Evolutionary conservation across 2,888 invertebrate genomes (phyloP).

Genomic region (Chesias legatella): DNA sequence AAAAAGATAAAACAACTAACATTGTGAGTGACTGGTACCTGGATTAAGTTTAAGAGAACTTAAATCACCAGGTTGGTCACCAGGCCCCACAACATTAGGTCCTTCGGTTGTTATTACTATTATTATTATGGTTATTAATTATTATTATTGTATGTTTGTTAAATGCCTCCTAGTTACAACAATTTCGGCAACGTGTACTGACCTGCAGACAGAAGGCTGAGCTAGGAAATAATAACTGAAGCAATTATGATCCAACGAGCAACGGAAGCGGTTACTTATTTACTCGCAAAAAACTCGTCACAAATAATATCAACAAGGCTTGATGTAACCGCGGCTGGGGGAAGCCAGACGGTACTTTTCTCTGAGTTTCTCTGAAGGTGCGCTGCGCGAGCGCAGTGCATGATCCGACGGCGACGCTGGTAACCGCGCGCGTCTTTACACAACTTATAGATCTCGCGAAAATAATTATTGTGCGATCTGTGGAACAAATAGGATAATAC

Average conservation of each 20-base stretch:
- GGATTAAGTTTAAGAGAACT: too few relatives aligned
- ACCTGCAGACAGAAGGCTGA: too few relatives aligned
- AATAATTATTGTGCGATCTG: slow-evolving; percentile 24
- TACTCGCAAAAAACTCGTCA: slow-evolving; percentile 39
- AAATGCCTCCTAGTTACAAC: too few relatives aligned
- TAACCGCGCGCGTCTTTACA: slow-evolving; percentile 50
- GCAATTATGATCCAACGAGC: slow-evolving; percentile 20
- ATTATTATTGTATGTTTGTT: too few relatives aligned
- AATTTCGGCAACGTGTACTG: too few relatives aligned
- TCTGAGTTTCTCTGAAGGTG: slow-evolving; percentile 65
- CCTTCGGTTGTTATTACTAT: too few relatives aligned
- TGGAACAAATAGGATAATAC: slow-evolving; percentile 31
- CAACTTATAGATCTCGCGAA: slow-evolving; percentile 9
- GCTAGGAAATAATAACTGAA: neutral
- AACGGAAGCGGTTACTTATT: slow-evolving; percentile 48
- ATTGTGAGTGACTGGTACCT: too few relatives aligned
- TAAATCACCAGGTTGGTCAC: too few relatives aligned
- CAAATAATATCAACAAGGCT: slow-evolving; percentile 46
- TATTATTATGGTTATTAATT: too few relatives aligned
- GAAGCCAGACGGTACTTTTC: slow-evolving; percentile 53
- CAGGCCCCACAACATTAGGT: too few relatives aligned
- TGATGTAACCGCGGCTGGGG: slow-evolving; percentile 69
- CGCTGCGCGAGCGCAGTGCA: slow-evolving; percentile 61
- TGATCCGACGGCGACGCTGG: slow-evolving; percentile 48
- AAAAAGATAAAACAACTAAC: too few relatives aligned